Base-by-base conservation (phyloP, 2,888 invertebrate species). In the Dolomedes plantarius region DNA sequence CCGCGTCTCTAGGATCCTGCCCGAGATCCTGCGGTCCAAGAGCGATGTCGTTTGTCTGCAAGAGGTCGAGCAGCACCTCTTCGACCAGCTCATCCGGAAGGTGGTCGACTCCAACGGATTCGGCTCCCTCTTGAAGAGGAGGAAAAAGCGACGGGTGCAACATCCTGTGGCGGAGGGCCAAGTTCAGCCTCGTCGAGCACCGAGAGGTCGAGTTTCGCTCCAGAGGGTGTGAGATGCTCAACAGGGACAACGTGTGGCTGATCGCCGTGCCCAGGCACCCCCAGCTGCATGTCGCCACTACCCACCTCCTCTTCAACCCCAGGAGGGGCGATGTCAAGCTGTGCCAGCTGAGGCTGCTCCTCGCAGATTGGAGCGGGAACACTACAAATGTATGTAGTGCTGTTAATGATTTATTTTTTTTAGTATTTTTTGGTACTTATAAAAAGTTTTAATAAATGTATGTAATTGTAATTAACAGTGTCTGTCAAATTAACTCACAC, bases 251-350 rank as follows among this genome's bases (percentile, higher is more conserved):
- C 92, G 94, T 98, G 72, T 98, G 95, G 0, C 90, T 98, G 11
- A 93, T 98, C 79, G 94, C 94, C 2, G 95, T 95, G 91, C 93
- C 94, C 0, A 93, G 68, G 28, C 72, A 74, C 39, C 71, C 41
- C 19, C 62, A 83, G 7, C 31, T 90, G 9, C 87, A 81, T 73
- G 94, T 99, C 0, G 96, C 97, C 2, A 99, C 97, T 13, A 99
- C 99, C 0, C 99, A 99, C 92, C 93, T 99, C 67, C 92, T 99
- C 11, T 99, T 95, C 91, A 99, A 99, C 93, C 97, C 97, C 0
- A 94, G 92, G 89, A 93, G 99, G 50, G 94, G 95, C 27, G 98
- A 99, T 91, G 94, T 98, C 0, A 94, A 98, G 89, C 92, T 98
- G 36, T 97, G 96, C 0, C 99, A 99, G 92, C 92, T 95, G 50